Evolutionary conservation across 2,113 vertebrate species (phyloP).

Genomic region (Paracanthobrama guichenoti): DNA sequence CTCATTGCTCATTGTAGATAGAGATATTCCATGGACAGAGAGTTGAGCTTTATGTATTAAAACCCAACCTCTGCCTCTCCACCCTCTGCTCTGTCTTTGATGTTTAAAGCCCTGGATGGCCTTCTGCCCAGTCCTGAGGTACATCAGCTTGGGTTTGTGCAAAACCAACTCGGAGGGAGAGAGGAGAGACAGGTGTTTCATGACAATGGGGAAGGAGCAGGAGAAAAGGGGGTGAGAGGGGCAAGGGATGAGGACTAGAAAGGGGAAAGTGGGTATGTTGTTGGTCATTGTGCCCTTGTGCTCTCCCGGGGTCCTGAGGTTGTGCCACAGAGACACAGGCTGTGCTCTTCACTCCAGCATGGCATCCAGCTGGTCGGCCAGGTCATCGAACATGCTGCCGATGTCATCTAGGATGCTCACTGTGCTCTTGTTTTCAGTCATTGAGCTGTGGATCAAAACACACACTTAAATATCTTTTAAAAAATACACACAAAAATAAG

Average conservation of each 20-base stretch:
- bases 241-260: constrained; percentile 14
- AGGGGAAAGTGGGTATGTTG: constrained; percentile 10
- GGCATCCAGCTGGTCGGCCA: constrained; percentile 97
- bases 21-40: constrained; percentile 49
- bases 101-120: constrained; percentile 40
- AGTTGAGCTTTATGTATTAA: constrained; percentile 34
- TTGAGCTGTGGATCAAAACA: constrained; percentile 67
- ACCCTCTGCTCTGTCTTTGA: constrained; percentile 4
- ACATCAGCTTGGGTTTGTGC: constrained; percentile 76
- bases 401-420: constrained; percentile 98
- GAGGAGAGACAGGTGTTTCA: constrained; percentile 42
- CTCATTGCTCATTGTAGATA: constrained; percentile 54
- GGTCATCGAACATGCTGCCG: constrained; percentile 98
- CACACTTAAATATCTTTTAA: not conserved
- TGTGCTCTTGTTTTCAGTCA: constrained; percentile 86
- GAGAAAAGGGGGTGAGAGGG: constrained; percentile 59
- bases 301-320: constrained; percentile 73
- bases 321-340: constrained; percentile 61
- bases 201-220: constrained; percentile 61
- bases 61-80: constrained; percentile 36
- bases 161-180: constrained; percentile 66
- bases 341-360: constrained; percentile 92
- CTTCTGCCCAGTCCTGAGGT: constrained; percentile 78
- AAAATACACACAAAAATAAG: constrained; percentile 15
- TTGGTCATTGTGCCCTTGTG: constrained; percentile 71